Evolutionary conservation across 2,113 vertebrate species (phyloP).

Genomic region (Dicrurus megarhynchus): DNA sequence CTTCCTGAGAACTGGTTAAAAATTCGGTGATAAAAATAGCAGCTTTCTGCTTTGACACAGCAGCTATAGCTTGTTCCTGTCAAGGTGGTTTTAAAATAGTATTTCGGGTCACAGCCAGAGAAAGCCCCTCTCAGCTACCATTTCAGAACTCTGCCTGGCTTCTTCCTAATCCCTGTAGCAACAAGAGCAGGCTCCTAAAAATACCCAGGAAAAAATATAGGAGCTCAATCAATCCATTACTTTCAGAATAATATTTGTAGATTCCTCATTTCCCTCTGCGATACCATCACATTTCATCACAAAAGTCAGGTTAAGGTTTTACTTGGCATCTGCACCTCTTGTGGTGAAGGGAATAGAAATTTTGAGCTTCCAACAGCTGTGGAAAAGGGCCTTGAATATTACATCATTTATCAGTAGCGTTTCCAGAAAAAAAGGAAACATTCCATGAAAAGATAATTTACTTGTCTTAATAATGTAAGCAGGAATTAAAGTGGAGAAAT

Average conservation of each 20-base stretch:
- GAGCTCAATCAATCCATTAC: neutral
- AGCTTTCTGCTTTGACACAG: neutral
- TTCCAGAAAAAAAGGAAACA: constrained; percentile 57
- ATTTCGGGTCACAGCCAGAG: neutral
- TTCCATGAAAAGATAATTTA: constrained; percentile 71
- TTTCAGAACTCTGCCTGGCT: neutral
- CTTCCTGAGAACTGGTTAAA: neutral
- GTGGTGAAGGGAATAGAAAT: constrained; percentile 26
- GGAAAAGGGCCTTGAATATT: constrained; percentile 21
- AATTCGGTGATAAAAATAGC: constrained; percentile 20
- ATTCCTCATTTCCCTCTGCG: constrained; percentile 14
- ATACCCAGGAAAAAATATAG: neutral
- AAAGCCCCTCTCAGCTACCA: constrained; percentile 4
- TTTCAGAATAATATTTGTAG: constrained; percentile 27
- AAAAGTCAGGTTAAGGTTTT: constrained; percentile 47
- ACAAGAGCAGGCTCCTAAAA: neutral
- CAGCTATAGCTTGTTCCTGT: neutral
- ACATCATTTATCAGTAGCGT: constrained; percentile 32
- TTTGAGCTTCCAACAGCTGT: neutral
- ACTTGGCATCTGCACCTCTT: constrained; percentile 21
- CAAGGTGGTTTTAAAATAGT: constrained; percentile 24
- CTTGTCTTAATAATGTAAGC: constrained; percentile 61
- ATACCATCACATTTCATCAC: constrained; percentile 40
- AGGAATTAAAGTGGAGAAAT: constrained; percentile 61
- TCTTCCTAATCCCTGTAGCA: neutral